These are phyloP conservation scores for Brachionichthys hirsutus DNA, from an alignment of 2,113 vertebrate species.

Conservation along the genomic window DNA sequence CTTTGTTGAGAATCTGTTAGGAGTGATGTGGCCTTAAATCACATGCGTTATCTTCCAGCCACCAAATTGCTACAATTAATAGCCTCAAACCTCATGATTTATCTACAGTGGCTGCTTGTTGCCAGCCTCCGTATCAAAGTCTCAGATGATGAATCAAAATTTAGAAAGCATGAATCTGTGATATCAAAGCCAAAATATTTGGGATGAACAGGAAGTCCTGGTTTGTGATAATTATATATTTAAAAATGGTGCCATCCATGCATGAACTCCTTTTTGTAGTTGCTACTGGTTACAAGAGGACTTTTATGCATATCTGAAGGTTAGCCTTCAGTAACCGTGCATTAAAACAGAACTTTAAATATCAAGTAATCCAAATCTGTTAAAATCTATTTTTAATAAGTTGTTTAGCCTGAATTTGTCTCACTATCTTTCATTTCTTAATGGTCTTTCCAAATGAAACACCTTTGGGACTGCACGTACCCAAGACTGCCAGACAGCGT, in stretches of 20 bases:
- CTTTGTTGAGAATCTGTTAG: background rate
- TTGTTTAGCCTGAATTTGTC: slow-evolving; percentile 40
- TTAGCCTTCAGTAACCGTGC: background rate
- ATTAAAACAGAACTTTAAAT: slow-evolving; percentile 3
- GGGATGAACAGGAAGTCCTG: slow-evolving; percentile 7
- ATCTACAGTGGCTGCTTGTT: background rate
- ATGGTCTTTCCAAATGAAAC: slow-evolving; percentile 31
- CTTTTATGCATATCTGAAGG: slow-evolving; percentile 12
- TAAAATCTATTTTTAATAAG: slow-evolving; percentile 40
- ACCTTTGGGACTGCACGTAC: slow-evolving; percentile 35
- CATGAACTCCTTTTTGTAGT: slow-evolving; percentile 2
- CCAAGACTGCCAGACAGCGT: slow-evolving; percentile 26
- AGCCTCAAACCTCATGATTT: slow-evolving; percentile 16
- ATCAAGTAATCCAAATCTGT: slow-evolving; percentile 22
- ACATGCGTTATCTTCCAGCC: slow-evolving; percentile 6
- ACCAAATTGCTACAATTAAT: slow-evolving; percentile 14
- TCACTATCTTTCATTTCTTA: slow-evolving; percentile 12
- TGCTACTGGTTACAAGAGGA: background rate
- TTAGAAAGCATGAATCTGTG: slow-evolving; percentile 10
- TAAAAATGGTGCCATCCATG: slow-evolving; percentile 5
- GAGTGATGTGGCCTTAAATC: slow-evolving; percentile 3
- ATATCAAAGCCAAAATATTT: slow-evolving; percentile 22
- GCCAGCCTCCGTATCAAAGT: slow-evolving; percentile 37
- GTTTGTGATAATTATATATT: slow-evolving; percentile 28
- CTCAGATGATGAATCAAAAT: slow-evolving; percentile 27